Conservation (phyloP, 1,140 invertebrate species). For the Camponotus floridanus region DNA sequence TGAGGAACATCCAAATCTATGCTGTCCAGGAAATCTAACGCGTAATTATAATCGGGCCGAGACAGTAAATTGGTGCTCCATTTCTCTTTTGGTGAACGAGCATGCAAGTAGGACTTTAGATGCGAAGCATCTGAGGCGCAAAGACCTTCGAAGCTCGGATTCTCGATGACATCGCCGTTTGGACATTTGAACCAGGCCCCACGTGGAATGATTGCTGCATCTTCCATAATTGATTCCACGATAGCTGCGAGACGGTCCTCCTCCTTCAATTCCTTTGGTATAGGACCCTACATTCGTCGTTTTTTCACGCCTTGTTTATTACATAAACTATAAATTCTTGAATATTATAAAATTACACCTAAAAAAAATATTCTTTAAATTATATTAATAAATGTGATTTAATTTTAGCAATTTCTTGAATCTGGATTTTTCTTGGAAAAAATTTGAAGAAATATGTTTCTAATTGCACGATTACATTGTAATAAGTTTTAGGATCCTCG, state of each 20-base stretch:
- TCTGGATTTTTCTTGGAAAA: neutral
- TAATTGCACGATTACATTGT: slow-evolving; percentile 61
- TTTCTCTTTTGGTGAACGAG: slow-evolving; percentile 88
- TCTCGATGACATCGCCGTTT: slow-evolving; percentile 89
- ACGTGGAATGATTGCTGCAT: slow-evolving; percentile 90
- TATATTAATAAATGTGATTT: neutral
- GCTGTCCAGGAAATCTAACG: slow-evolving; percentile 92
- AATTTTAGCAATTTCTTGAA: neutral
- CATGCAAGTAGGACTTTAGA: slow-evolving; percentile 90
- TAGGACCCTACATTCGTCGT: slow-evolving; percentile 65
- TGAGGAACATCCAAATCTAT: slow-evolving; percentile 89
- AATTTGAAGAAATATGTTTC: neutral
- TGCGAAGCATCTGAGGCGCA: slow-evolving; percentile 87
- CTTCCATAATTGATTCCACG: slow-evolving; percentile 89
- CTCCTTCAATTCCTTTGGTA: slow-evolving; percentile 88
- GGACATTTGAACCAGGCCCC: slow-evolving; percentile 90
- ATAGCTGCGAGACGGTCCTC: slow-evolving; percentile 91
- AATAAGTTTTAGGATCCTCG: slow-evolving; percentile 68
- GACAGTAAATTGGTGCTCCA: slow-evolving; percentile 91
- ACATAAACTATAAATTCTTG: neutral
- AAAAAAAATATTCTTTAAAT: neutral
- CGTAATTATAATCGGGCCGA: slow-evolving; percentile 91
- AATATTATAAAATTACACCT: neutral
- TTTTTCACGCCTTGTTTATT: too few species aligned
- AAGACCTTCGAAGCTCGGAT: slow-evolving; percentile 90